These are phyloP conservation scores for Hoplostethus atlanticus DNA, from an alignment of 2,797 vertebrate species.

Conservation along the genomic window DNA sequence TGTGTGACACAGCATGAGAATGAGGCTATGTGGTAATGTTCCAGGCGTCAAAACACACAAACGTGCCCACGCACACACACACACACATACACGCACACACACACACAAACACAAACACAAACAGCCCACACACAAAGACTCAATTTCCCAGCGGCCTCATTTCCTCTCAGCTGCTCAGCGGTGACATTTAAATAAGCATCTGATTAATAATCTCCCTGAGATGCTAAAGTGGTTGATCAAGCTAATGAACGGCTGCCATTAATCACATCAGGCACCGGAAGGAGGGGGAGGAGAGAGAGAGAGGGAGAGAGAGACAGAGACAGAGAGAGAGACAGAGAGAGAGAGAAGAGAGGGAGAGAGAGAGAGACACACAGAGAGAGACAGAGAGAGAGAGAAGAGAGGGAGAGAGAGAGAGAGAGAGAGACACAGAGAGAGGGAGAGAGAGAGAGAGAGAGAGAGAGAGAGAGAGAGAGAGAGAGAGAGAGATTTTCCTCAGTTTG, in stretches of 20 bases:
- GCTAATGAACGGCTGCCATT: conserved; percentile 84
- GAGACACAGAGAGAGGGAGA: neutral
- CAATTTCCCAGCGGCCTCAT: conserved; percentile 77
- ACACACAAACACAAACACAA: conserved; percentile 1
- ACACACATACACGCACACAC: neutral
- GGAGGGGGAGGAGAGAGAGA: conserved; percentile 55
- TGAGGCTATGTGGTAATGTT: conserved; percentile 45
- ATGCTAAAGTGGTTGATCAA: conserved; percentile 82
- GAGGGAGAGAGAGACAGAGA: conserved; percentile 29
- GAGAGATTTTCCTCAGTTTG: conserved; percentile 21
- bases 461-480: conserved; percentile 18
- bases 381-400: too few relatives aligned
- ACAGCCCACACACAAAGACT: conserved; percentile 52
- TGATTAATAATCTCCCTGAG: conserved; percentile 82
- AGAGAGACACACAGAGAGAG: too few relatives aligned
- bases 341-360: too few relatives aligned
- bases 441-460: conserved; percentile 26
- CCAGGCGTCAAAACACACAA: conserved; percentile 29
- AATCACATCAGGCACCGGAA: conserved; percentile 69
- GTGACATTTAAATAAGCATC: conserved; percentile 84
- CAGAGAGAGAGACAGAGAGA: neutral
- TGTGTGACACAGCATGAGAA: conserved; percentile 49
- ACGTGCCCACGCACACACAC: conserved; percentile 4
- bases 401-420: too few relatives aligned
- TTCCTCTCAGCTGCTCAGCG: conserved; percentile 66